Evolutionary conservation across 2,797 vertebrate species (phyloP).

Genomic region (Poecile montanus): DNA sequence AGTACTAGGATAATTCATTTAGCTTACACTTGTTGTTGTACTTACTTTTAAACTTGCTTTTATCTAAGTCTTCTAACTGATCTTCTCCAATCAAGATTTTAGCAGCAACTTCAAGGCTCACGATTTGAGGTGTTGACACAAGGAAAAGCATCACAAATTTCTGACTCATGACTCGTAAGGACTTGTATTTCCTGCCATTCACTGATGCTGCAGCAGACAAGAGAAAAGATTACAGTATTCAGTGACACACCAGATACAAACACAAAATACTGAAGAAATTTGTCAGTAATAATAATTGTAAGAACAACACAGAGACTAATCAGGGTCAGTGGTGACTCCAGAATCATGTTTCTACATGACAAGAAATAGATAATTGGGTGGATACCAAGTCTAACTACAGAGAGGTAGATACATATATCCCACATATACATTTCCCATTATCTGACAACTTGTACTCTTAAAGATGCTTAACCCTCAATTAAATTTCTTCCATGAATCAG

Average conservation of each 20-base stretch:
- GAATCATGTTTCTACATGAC: not conserved
- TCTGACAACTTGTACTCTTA: not conserved
- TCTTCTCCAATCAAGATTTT: conserved; percentile 96
- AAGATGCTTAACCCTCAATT: not conserved
- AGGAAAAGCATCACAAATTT: conserved; percentile 98
- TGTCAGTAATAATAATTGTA: not conserved
- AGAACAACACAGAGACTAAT: not conserved
- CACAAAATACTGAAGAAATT: not conserved
- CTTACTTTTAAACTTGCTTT: conserved; percentile 99
- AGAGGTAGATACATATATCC: not conserved
- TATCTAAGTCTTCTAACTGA: conserved; percentile 88
- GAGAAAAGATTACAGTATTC: conserved; percentile 31
- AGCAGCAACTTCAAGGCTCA: conserved; percentile 94
- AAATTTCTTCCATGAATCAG: not conserved
- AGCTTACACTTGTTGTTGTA: not conserved
- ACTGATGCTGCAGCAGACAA: conserved; percentile 82
- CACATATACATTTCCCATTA: not conserved
- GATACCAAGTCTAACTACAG: not conserved
- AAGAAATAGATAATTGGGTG: not conserved
- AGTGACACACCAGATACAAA: not conserved
- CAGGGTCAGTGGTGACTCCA: not conserved
- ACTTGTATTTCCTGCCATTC: conserved; percentile 96
- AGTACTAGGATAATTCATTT: not conserved
- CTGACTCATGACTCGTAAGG: conserved; percentile 96
- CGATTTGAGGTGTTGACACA: conserved; percentile 88